Evolutionary conservation across 2,797 vertebrate species (phyloP), one percentile per base, ranked within the genome.

Genomic region (Microcaecilia unicolor): DNA sequence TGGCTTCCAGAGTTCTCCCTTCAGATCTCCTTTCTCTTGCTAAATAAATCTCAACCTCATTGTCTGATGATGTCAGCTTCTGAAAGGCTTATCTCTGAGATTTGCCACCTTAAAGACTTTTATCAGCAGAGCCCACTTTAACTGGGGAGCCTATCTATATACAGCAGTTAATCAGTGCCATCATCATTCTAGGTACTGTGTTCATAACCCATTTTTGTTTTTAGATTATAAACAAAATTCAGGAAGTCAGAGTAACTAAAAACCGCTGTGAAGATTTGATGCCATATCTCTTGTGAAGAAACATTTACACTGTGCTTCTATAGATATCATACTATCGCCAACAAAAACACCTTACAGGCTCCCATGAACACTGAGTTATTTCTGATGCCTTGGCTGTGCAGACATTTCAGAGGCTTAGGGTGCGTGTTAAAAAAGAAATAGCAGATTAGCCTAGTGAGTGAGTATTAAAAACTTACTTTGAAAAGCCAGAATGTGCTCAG

Each of bases 401-500:
- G 7, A 5, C 24, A 11, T 10, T 50, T 51, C 36, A 41, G 20
- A 44, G 19, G 19, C 16, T 52, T 54, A 43, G 58, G 34, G 12
- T n/a, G 2, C 11, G 36, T 13, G 10, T 30, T 28, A 11, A 9
- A 34, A 30, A 38, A 33, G 8, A 40, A 36, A 3, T 7, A 8
- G n/a, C 10, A 48, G 6, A 48, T 50, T 45, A 31, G 34, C 32
- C 43, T 20, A 55, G 25, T 35, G 33, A 24, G 50, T 13, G 27
- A 28, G 35, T 24, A 49, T 56, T 48, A 54, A 58, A 64, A 58
- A 27, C 51, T 31, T 31, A 37, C 63, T 66, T 59, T 42, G 55
- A 40, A 18, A 12, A 51, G 49, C 44, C 36, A 14, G 34, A 37
- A 34, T 50, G 43, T 20, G 15, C 28, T 51, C 17, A 38, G 24